Base-by-base conservation (phyloP, 1,140 invertebrate genomes). In the Pinna nobilis region DNA sequence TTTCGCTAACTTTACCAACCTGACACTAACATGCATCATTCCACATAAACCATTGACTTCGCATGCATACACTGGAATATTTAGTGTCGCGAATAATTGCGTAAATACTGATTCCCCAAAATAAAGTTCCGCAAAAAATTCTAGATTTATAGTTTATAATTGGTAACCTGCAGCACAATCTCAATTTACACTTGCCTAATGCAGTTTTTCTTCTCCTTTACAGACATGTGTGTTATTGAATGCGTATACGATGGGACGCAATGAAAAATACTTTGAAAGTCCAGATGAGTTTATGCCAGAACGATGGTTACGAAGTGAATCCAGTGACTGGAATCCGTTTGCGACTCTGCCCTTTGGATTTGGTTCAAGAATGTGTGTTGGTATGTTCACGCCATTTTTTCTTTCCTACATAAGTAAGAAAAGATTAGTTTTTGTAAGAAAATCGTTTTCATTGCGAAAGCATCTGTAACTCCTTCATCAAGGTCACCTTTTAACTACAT, bases 221-320 rank as follows among this genome's bases (percentile, higher is more conserved):
- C 78, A 84, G 82, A 84, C 83, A 0, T 80, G 79, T 68, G 53
- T 84, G 3, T 70, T 84, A 47, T 50, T 84, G 15, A 83, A 84
- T 69, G 74, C 76, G 15, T 84, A 85, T 55, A 82, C 82, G 1
- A 86, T 85, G 80, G 79, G 74, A 41, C 66, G 79, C 1, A 81
- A 85, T 68, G 80, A 79, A 23, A 76, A 72, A 25, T 82, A 84
- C 41, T 86, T 86, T 67, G 39, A 70, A 7, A 61, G 84, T 33
- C 82, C 86, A 0, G 70, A 80, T 7, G 66, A 78, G 30, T 88
- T 86, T 59, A 73, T 76, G 23, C 86, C 86, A 15, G 86, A 88
- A 39, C 64, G 87, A 50, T 88, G 87, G 87, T 41, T 87, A 64
- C 64, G 80, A 47, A 78, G 74, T 4, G 60, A 32, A 5, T 64